Evolutionary conservation across 2,113 vertebrate genomes (phyloP), one percentile per base, ranked within the genome.

Genomic region (Scomber japonicus): DNA sequence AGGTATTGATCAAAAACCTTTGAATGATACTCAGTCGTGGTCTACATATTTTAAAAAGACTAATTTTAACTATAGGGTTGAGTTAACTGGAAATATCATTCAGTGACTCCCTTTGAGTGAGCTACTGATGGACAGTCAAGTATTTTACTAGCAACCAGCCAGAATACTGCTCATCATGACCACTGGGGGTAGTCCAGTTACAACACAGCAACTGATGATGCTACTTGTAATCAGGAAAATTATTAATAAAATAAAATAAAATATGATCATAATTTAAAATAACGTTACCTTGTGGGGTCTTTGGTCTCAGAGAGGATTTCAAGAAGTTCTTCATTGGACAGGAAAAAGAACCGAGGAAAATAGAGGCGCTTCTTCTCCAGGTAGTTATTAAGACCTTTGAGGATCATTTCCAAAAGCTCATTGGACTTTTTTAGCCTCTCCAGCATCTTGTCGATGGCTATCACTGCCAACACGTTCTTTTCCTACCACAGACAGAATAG

Each of bases 271-370:
- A 14, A 49, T 24, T 24, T 24, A 17, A 46, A 14, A 59, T 2
- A 61, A 6, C 11, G 1, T 71, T 94, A 97, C 97, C 96, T 94
- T 57, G 96, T 96, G 19, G 97, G 97, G 87, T 98, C 97, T 93
- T 97, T 98, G 63, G 97, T 98, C 85, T 98, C 97, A 8, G 97
- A 97, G 1, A 98, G 95, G 82, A 98, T 98, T 93, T 97, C 96
- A 75, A 98, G 95, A 53, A 98, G 94, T 88, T 98, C 97, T 64
- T 98, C 97, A 11, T 98, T 98, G 17, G 97, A 98, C 57, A 97
- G 89, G 91, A 98, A 98, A 89, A 98, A 98, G 92, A 98, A 98
- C 56, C 97, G 94, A 17, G 97, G 97, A 60, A 98, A 98, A 83
- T 89, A 97, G 5, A 98, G 95, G 11, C 96, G 95, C 63, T 97